Conservation (phyloP, 1,140 invertebrate genomes). For the Neodiprion pinetum region DNA sequence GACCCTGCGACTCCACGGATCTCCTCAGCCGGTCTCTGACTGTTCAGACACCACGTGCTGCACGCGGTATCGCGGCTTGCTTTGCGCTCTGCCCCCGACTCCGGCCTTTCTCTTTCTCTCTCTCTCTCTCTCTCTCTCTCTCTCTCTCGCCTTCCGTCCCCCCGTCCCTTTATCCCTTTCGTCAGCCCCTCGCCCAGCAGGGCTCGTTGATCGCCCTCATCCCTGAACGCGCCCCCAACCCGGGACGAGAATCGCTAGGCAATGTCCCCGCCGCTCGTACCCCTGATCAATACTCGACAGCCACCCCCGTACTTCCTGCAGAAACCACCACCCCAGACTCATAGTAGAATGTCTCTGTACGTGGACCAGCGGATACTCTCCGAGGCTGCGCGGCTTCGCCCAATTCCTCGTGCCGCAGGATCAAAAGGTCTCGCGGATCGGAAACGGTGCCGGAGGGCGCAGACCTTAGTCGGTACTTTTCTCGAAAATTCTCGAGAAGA, state of each 20-base stretch:
- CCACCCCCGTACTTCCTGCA: conserved; percentile 20
- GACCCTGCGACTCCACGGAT: conserved; percentile 17
- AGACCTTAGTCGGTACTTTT: too few relatives aligned
- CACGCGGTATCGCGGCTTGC: background rate
- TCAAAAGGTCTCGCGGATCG: too few relatives aligned
- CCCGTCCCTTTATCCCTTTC: background rate
- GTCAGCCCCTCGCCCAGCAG: conserved; percentile 17
- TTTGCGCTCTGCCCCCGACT: conserved; percentile 13
- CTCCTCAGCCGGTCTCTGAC: conserved; percentile 12
- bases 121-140: conserved; percentile 3
- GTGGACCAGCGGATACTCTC: background rate
- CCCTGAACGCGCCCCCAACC: background rate
- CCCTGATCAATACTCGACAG: conserved; percentile 9
- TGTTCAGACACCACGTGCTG: background rate
- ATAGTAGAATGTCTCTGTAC: background rate
- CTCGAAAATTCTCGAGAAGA: too few relatives aligned
- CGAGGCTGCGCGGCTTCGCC: too few relatives aligned
- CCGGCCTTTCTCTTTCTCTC: conserved; percentile 9
- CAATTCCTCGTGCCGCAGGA: too few relatives aligned
- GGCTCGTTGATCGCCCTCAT: conserved; percentile 15
- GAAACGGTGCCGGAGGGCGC: too few relatives aligned
- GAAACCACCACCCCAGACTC: background rate
- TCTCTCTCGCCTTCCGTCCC: background rate
- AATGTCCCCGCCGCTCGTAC: background rate
- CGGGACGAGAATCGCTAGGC: background rate